Conservation (phyloP, 2,797 vertebrate species). For the Liasis olivaceus region DNA sequence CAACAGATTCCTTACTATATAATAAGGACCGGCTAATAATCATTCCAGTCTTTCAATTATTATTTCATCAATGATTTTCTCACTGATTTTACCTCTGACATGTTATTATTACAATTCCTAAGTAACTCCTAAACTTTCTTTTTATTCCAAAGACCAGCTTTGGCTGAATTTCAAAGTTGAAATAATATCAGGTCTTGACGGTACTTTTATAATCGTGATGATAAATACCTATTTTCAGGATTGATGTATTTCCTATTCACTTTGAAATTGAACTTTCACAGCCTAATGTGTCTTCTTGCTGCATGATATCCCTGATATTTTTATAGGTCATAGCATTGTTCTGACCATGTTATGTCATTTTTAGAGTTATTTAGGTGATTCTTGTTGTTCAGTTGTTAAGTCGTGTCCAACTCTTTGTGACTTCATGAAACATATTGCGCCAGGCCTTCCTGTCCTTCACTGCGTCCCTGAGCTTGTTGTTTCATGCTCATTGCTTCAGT, state of each 20-base stretch:
- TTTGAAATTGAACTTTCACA: slow-evolving; percentile 48
- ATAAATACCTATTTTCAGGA: slow-evolving; percentile 48
- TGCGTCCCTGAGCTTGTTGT: too few species aligned
- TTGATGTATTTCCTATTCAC: slow-evolving; percentile 46
- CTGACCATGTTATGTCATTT: slow-evolving; percentile 45
- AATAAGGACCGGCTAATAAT: not conserved
- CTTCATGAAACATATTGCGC: too few species aligned
- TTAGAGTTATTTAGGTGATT: slow-evolving; percentile 29
- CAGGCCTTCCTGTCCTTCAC: too few species aligned
- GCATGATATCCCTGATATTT: slow-evolving; percentile 30
- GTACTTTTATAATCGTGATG: slow-evolving; percentile 43
- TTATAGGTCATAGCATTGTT: slow-evolving; percentile 45
- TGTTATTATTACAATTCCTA: slow-evolving; percentile 36
- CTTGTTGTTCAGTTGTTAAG: too few species aligned
- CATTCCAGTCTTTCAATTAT: slow-evolving; percentile 3
- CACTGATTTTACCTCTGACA: slow-evolving; percentile 1
- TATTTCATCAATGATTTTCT: not conserved
- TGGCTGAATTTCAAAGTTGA: slow-evolving; percentile 35
- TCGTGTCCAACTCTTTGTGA: too few species aligned
- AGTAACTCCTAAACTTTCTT: slow-evolving; percentile 29
- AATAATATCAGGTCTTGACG: slow-evolving; percentile 34
- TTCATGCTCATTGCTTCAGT: too few species aligned
- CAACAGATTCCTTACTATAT: too few species aligned
- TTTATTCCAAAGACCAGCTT: slow-evolving; percentile 24
- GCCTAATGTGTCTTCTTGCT: slow-evolving; percentile 24